These are phyloP conservation scores for Helicoverpa assulta DNA, from an alignment of 2,888 invertebrate genomes.

Conservation along the genomic window DNA sequence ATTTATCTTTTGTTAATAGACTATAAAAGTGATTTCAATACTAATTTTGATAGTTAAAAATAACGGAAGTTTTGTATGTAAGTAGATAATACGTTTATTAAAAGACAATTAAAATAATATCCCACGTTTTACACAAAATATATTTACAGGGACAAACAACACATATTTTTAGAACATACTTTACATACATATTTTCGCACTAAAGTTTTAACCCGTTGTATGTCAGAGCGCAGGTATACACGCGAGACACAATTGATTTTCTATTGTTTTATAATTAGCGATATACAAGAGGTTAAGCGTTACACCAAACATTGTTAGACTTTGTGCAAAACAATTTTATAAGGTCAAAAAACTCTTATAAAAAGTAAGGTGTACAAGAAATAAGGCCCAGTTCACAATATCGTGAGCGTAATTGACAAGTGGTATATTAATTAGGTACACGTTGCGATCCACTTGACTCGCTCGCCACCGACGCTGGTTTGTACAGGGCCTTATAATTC, in stretches of 20 bases:
- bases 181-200: too few species aligned
- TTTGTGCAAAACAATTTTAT: constrained; percentile 1
- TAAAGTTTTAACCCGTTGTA: too few species aligned
- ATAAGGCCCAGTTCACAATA: constrained; percentile 53
- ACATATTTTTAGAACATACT: too few species aligned
- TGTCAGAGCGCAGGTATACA: too few species aligned
- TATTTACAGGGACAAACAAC: too few species aligned
- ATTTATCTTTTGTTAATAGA: constrained; percentile 1
- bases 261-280: too few species aligned
- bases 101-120: too few species aligned
- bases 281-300: too few species aligned
- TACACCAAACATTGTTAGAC: neutral
- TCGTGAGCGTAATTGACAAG: constrained; percentile 62
- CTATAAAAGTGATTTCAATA: neutral
- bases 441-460: constrained; percentile 65
- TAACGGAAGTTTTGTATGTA: neutral
- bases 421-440: constrained; percentile 64
- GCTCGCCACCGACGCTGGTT: constrained; percentile 57
- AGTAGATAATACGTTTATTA: too few species aligned
- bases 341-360: constrained; percentile 7
- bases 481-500: constrained; percentile 65
- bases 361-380: constrained; percentile 31
- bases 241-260: too few species aligned
- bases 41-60: neutral
- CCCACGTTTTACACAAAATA: too few species aligned